Evolutionary conservation across 2,888 invertebrate species (phyloP), one percentile per base, ranked within the genome.

Genomic region (Ennomos quercinarius): DNA sequence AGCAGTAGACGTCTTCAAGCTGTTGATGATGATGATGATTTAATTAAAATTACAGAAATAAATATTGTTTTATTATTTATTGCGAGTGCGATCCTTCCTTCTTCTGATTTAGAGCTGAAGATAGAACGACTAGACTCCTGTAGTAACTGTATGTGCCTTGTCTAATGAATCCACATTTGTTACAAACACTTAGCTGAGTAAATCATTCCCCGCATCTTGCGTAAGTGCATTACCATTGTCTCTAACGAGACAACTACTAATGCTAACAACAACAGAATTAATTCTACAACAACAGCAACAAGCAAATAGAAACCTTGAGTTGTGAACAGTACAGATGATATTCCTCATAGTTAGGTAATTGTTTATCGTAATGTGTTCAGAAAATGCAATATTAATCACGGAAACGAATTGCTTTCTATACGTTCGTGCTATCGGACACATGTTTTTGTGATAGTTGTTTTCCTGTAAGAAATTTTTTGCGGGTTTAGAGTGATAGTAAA

Each of bases 381-480:
- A 75, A 77, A 78, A 74, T 64, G 72, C 77, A 77, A 75, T 74
- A 74, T 74, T 71, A 74, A 72, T 64, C 68, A 73, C 73, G 82
- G 80, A 84, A 81, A 83, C 62, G 72, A 70, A 71, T 69, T 63
- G 74, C 81, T 86, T 86, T 86, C 82, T 80, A 79, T 73, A 66
- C 70, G 72, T 76, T 76, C 71, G 57, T 64, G 69, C 64, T 68
- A 68, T 61, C 64, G 64, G 45, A 68, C 69, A 68, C 68, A 62
- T 71, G 76, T 73, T 81, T 76, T 77, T 75, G 64, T 57, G 63
- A 63, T 68, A 35, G 64, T 49, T 57, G 52, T 53, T 49, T 62
- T 63, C 44, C 10, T 48, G 17, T 37, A 43, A 58, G 42, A 58
- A 51, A 56, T 52, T 46, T 45, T 51, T 50, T 35, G 47, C 35